A percentile compares a stretch with the other conserved stretches of the same genome.
Evolutionary conservation across 1,140 invertebrate genomes (phyloP).

Genomic region (Heliconius eleuchia): DNA sequence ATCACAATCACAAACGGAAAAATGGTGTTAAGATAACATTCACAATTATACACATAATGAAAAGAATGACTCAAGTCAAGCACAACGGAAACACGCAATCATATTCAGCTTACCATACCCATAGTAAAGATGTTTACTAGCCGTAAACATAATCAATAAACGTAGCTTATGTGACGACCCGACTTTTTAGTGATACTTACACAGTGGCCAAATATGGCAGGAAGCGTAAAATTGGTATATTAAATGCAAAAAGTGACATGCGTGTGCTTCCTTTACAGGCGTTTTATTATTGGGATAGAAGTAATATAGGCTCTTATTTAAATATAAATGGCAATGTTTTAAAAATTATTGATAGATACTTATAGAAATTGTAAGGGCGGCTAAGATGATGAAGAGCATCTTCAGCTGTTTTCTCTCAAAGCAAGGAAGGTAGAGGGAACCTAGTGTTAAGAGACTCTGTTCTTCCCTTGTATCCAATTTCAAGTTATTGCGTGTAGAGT

Average conservation of each 20-base stretch:
- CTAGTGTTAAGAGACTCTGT: no score
- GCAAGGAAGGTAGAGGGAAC: no score
- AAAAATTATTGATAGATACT: background rate
- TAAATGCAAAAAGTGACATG: conserved; percentile 33
- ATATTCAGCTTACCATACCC: conserved; percentile 44
- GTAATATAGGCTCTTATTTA: background rate
- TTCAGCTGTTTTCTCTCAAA: no score
- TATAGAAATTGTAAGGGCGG: background rate
- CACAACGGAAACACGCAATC: conserved; percentile 54
- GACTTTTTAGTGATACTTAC: conserved; percentile 62
- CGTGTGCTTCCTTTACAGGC: conserved; percentile 16
- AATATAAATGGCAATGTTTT: background rate
- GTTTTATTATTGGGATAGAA: background rate
- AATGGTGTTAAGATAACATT: conserved; percentile 14
- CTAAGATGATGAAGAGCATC: background rate
- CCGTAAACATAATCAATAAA: conserved; percentile 75
- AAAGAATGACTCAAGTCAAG: conserved; percentile 20
- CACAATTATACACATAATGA: background rate
- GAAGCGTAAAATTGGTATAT: conserved; percentile 48
- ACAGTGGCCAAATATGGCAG: conserved; percentile 51
- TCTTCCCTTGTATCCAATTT: no score
- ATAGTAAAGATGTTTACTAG: conserved; percentile 69
- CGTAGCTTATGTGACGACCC: conserved; percentile 62
- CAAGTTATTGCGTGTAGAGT: no score
- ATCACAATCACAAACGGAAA: background rate